Evolutionary conservation across 2,113 vertebrate species (phyloP), one percentile per base, ranked within the genome.

Genomic region (Peromyscus leucopus): DNA sequence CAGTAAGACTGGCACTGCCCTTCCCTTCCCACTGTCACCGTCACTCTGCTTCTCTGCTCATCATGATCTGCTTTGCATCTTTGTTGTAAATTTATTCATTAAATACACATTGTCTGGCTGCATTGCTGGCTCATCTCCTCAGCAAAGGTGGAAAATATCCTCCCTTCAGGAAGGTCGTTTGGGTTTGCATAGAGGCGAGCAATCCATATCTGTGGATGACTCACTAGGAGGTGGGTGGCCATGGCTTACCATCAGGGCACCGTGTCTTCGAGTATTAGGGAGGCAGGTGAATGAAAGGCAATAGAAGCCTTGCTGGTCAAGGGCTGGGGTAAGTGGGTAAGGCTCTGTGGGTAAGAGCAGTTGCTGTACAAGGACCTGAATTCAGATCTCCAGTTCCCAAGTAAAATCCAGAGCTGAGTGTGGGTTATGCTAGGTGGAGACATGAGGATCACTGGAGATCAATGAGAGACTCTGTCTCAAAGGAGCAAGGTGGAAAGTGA

Each of bases 81-180:
- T 63, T 86, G 15, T 48, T 83, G 5, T 65, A 48, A 93, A 74
- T 61, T 22, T 84, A 79, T 79, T 92, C 67, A 72, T 76, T 82
- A 76, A 71, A 55, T 51, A 71, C 75, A 13, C 42, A 71, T 78
- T 75, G 36, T 48, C 42, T 91, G 19, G 72, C 10, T 36, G 31
- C 26, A 33, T 51, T 83, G 78, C 33, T 67, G 48, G 22, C 63
- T 89, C 19, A 21, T 94, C 79, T 76, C 71, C 88, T 88, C 71
- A 94, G 59, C 85, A 51, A 72, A 74, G 16, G 63, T 33, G 42
- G 36, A 63, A 78, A 46, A 86, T 42, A 69, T 46, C 31, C 46
- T 95, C 48, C 80, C 55, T 86, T 85, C 39, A 67, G 51, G 75
- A 95, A 95, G 55, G 75, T 94, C 22, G 8, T 28, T 65, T 90